These are phyloP conservation scores for Chorisops tibialis DNA, from an alignment of 2,888 invertebrate genomes.

Conservation along the genomic window DNA sequence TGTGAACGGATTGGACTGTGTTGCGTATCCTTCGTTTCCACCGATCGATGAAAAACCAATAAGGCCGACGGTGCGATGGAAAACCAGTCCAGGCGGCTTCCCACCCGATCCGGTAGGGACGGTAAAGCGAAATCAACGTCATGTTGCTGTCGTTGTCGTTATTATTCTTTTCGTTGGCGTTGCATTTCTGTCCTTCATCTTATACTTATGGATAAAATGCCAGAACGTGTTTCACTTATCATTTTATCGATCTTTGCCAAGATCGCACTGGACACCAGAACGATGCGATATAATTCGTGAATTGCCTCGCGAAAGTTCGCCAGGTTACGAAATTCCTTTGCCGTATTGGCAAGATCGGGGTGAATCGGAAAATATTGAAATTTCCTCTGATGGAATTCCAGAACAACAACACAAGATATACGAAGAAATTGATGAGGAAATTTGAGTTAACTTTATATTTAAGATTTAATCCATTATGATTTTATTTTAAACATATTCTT, in stretches of 20 bases:
- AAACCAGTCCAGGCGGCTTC: no score
- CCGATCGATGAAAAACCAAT: neutral
- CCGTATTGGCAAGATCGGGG: no score
- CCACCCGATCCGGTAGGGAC: no score
- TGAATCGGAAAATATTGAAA: no score
- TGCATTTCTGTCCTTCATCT: conserved; percentile 42
- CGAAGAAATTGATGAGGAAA: no score
- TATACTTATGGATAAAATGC: conserved; percentile 49
- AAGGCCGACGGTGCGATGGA: no score
- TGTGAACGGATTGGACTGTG: conserved; percentile 47
- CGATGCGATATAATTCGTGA: conserved; percentile 43
- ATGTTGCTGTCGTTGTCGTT: conserved; percentile 39
- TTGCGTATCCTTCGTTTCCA: conserved; percentile 40
- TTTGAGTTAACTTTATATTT: no score
- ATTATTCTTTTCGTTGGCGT: conserved; percentile 48
- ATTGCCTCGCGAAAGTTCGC: conserved; percentile 34
- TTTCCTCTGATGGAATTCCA: no score
- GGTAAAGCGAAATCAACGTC: neutral
- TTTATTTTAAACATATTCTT: no score
- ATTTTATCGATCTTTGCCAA: conserved; percentile 40
- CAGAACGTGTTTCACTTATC: conserved; percentile 47
- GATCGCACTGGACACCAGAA: conserved; percentile 38
- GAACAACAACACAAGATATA: no score
- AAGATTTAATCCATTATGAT: no score
- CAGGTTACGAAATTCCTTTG: conserved; percentile 34